Conservation (phyloP, 2,113 vertebrate genomes). For the Suricata suricatta region DNA sequence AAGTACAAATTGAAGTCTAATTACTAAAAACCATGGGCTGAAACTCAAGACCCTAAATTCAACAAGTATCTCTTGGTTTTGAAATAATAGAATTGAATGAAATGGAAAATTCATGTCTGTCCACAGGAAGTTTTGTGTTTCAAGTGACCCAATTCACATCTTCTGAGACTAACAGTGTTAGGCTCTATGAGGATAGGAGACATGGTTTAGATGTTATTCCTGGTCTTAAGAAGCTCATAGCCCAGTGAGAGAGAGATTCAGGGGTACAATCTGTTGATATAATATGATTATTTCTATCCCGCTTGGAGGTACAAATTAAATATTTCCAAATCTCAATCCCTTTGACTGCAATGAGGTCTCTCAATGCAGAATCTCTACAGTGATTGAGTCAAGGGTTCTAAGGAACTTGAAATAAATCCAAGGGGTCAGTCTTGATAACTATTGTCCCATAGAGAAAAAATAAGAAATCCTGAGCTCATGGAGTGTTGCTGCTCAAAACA, state of each 20-base stretch:
- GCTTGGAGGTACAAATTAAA: not conserved
- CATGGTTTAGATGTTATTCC: not conserved
- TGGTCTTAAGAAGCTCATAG: not conserved
- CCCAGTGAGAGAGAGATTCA: not conserved
- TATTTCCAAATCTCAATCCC: not conserved
- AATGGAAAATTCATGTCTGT: not conserved
- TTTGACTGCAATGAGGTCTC: not conserved
- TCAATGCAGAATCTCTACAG: not conserved
- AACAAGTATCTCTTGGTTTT: not conserved
- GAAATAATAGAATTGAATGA: not conserved
- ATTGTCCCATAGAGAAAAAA: not conserved
- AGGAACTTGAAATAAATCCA: not conserved
- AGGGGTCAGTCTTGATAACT: not conserved
- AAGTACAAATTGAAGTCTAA: constrained; percentile 23
- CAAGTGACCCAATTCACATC: not conserved
- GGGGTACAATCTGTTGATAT: not conserved
- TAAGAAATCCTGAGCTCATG: not conserved
- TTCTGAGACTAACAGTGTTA: not conserved
- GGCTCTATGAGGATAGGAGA: not conserved
- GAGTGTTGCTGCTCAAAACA: not conserved
- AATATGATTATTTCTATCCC: not conserved
- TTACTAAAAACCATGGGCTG: not conserved
- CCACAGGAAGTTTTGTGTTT: not conserved
- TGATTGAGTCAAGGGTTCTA: not conserved
- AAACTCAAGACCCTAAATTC: not conserved